A percentile compares a stretch with the other conserved stretches of the same genome.
Evolutionary conservation across 1,140 invertebrate genomes (phyloP).

Genomic region (Eriosoma lanigerum): DNA sequence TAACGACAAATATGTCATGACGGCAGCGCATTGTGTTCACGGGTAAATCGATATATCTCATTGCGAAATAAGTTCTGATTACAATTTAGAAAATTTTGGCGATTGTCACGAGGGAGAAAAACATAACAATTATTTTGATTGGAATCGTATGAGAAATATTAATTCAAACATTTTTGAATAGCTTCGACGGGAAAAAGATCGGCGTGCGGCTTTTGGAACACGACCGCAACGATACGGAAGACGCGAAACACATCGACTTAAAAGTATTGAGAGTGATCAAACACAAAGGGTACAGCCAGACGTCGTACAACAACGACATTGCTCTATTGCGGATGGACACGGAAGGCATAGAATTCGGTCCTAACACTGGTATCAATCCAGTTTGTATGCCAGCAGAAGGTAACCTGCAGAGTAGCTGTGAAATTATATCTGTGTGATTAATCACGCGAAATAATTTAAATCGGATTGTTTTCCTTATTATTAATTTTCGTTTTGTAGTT

Average conservation of each 20-base stretch:
- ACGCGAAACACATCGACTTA: slow-evolving; percentile 61
- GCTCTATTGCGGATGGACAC: slow-evolving; percentile 70
- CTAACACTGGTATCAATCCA: slow-evolving; percentile 62
- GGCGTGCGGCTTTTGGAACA: slow-evolving; percentile 71
- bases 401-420: no score
- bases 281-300: slow-evolving; percentile 70
- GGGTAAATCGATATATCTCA: no score
- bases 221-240: slow-evolving; percentile 63
- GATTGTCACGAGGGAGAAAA: no score
- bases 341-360: slow-evolving; percentile 62
- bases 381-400: slow-evolving; percentile 71
- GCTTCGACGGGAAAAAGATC: slow-evolving; percentile 65
- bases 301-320: slow-evolving; percentile 79
- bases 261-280: slow-evolving; percentile 65
- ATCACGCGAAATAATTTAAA: no score
- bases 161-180: no score
- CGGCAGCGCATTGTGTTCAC: slow-evolving; percentile 82
- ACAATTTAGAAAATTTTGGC: no score
- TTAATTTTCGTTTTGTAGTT: no score
- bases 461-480: no score
- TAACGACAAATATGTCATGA: slow-evolving; percentile 79
- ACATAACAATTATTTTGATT: no score
- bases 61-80: no score
- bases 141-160: no score
- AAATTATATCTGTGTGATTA: no score